Conservation (phyloP, 2,888 invertebrate genomes). For the Lingula anatina region DNA sequence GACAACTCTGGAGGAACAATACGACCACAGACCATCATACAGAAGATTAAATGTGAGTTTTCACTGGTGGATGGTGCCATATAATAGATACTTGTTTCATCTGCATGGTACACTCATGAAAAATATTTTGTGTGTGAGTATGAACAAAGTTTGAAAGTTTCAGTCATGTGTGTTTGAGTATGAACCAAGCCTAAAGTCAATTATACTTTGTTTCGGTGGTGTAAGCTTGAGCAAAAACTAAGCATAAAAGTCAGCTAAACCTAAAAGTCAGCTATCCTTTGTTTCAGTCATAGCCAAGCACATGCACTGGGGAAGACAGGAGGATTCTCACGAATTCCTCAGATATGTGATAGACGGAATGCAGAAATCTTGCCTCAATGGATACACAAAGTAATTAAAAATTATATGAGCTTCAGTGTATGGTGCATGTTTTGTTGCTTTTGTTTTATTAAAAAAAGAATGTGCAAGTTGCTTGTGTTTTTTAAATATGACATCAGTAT, state of each 20-base stretch:
- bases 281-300: slow-evolving; percentile 68
- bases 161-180: too few species aligned
- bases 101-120: too few species aligned
- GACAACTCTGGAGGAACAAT: slow-evolving; percentile 37
- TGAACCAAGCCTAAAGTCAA: too few species aligned
- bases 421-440: slow-evolving; percentile 5
- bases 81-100: too few species aligned
- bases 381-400: slow-evolving; percentile 47
- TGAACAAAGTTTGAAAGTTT: too few species aligned
- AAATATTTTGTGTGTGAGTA: too few species aligned
- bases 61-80: neutral
- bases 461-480: neutral
- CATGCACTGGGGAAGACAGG: slow-evolving; percentile 85
- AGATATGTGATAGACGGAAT: slow-evolving; percentile 90
- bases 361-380: slow-evolving; percentile 77
- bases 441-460: slow-evolving; percentile 1
- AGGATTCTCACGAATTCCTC: slow-evolving; percentile 96
- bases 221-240: neutral
- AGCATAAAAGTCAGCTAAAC: too few species aligned
- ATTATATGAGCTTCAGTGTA: too few species aligned
- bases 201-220: neutral
- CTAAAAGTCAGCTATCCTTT: slow-evolving; percentile 3
- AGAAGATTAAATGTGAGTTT: slow-evolving; percentile 66
- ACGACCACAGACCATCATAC: slow-evolving; percentile 74
- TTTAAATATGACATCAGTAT: neutral